A percentile compares a stretch with the other conserved stretches of the same genome.
These are phyloP conservation scores for Aplodontia rufa DNA, from an alignment of 2,113 vertebrate genomes.

Conservation along the genomic window DNA sequence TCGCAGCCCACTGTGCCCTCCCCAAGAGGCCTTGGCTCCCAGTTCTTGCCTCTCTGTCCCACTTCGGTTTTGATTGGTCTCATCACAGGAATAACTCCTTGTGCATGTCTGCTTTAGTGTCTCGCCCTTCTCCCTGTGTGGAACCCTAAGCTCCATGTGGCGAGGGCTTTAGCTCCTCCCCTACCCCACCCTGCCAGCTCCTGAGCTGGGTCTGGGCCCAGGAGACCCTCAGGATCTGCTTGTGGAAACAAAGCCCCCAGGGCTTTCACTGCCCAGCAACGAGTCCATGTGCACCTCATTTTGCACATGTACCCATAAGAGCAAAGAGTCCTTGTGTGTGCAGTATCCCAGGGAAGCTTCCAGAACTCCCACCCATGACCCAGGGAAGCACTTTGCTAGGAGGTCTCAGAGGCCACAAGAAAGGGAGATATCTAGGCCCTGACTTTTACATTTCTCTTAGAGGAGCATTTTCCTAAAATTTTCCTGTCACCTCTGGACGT, in stretches of 20 bases:
- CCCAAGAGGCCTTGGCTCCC: neutral
- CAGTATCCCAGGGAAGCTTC: neutral
- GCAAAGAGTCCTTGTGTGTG: neutral
- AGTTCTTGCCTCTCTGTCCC: too few relatives aligned
- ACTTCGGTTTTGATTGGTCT: neutral
- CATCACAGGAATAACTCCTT: neutral
- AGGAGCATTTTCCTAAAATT: neutral
- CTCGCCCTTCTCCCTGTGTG: neutral
- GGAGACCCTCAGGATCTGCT: neutral
- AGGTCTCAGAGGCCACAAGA: neutral
- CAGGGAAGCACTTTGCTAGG: neutral
- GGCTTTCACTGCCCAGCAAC: neutral
- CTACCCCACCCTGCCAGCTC: too few relatives aligned
- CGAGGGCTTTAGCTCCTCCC: neutral
- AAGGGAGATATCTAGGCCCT: too few relatives aligned
- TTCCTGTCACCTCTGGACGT: neutral
- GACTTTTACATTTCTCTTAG: neutral
- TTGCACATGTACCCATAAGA: neutral
- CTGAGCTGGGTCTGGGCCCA: neutral
- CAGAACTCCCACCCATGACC: neutral
- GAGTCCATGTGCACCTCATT: neutral
- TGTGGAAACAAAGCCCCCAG: neutral
- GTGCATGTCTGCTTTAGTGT: too few relatives aligned
- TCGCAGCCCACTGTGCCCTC: too few relatives aligned
- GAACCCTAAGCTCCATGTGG: fast-evolving